Evolutionary conservation across 2,888 invertebrate species (phyloP).

Genomic region (Sphaeridia pumilis): DNA sequence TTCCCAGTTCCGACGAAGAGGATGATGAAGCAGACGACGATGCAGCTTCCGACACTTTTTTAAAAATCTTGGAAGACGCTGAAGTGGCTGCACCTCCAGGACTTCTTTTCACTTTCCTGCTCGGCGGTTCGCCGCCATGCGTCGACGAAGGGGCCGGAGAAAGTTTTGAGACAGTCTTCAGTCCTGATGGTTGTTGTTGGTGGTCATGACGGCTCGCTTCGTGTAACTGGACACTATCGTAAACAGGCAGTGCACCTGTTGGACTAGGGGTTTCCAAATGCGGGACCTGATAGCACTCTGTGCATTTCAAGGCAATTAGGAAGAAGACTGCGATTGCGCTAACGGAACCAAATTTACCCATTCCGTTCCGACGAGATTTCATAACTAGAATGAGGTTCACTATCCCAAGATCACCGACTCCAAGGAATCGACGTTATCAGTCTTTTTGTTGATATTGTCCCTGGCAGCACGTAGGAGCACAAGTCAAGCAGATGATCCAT

Average conservation of each 20-base stretch:
- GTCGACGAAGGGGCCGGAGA: too few relatives aligned
- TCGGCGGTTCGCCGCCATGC: too few relatives aligned
- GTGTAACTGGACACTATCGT: too few relatives aligned
- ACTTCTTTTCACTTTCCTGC: too few relatives aligned
- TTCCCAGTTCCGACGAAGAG: not conserved
- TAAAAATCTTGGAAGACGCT: not conserved
- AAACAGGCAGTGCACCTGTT: not conserved
- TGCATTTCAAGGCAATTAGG: not conserved
- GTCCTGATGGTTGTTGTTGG: too few relatives aligned
- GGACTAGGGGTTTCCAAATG: not conserved
- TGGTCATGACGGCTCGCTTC: too few relatives aligned
- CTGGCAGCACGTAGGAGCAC: too few relatives aligned
- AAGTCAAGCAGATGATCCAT: too few relatives aligned
- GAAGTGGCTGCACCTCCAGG: not conserved
- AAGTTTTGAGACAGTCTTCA: too few relatives aligned
- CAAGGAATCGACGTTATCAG: not conserved
- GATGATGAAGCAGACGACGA: not conserved
- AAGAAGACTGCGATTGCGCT: not conserved
- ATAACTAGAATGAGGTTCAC: not conserved
- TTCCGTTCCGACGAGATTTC: not conserved
- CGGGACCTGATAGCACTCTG: not conserved
- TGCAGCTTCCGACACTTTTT: not conserved
- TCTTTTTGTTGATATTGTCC: too few relatives aligned
- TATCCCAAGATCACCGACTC: too few relatives aligned
- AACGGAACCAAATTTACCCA: not conserved